phyloP scores from a whole-genome alignment of 2,797 vertebrate genomes.

The Anguilla obscura region DNA sequence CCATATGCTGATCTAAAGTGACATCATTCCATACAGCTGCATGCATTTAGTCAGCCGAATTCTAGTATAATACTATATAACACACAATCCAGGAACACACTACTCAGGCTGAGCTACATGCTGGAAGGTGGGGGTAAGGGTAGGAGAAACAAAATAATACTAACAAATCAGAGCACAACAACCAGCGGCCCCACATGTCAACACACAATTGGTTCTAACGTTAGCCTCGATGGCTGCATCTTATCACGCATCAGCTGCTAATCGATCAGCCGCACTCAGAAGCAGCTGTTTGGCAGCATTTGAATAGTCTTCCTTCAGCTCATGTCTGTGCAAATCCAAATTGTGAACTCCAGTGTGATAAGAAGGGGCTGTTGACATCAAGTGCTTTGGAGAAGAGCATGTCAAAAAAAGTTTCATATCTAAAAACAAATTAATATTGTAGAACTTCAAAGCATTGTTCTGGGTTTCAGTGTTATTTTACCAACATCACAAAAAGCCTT shows the following conservation, averaged over 20 bases:
- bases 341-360: not conserved
- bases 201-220: not conserved
- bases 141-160: not conserved
- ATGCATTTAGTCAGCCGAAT: not conserved
- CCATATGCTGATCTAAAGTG: not conserved
- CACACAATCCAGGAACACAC: not conserved
- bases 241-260: not conserved
- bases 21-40: not conserved
- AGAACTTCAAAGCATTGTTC: too few species aligned
- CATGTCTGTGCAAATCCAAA: not conserved
- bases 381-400: not conserved
- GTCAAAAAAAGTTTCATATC: too few species aligned
- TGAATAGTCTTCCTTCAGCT: not conserved
- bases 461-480: too few species aligned
- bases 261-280: not conserved
- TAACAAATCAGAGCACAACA: not conserved
- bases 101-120: conserved; percentile 44
- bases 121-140: conserved; percentile 50
- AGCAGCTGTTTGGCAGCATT: not conserved
- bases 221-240: not conserved
- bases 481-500: too few species aligned
- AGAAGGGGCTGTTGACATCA: not conserved
- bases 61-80: not conserved
- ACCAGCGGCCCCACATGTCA: not conserved
- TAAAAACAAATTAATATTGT: too few species aligned